A percentile compares a stretch with the other conserved stretches of the same genome.
These are phyloP conservation scores for Drosophila tani DNA, from an alignment of 1,140 invertebrate species.

Conservation along the genomic window DNA sequence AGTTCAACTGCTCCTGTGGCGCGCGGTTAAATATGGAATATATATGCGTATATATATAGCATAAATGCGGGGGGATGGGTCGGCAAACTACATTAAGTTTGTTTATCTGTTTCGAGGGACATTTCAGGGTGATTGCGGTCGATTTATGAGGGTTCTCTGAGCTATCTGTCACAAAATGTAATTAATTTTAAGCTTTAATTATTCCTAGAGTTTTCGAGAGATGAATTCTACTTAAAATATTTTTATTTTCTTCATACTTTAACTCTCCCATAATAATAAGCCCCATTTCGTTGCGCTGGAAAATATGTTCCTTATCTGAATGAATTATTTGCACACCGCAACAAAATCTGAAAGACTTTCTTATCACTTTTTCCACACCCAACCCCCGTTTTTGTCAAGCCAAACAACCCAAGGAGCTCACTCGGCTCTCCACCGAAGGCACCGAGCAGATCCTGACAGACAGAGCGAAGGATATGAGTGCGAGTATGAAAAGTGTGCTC, in stretches of 20 bases:
- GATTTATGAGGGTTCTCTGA: background rate
- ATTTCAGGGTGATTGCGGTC: background rate
- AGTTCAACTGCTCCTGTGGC: conserved; percentile 38
- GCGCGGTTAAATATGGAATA: conserved; percentile 35
- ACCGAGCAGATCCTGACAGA: conserved; percentile 27
- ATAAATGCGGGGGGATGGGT: background rate
- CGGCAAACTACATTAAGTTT: conserved; percentile 26
- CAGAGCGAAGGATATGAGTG: conserved; percentile 3
- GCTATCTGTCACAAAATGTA: background rate
- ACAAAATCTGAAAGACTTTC: conserved; percentile 5
- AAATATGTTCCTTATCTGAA: conserved; percentile 6
- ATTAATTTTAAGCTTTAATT: background rate
- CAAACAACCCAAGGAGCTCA: background rate
- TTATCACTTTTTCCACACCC: conserved; percentile 16
- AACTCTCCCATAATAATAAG: background rate
- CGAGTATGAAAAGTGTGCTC: conserved; percentile 36
- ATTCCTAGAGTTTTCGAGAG: background rate
- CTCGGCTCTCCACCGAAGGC: background rate
- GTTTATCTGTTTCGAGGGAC: conserved; percentile 6
- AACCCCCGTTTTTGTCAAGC: conserved; percentile 3
- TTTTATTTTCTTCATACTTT: background rate
- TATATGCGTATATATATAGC: conserved; percentile 2
- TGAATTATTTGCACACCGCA: conserved; percentile 15
- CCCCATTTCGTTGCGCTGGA: background rate
- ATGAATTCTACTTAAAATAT: background rate